Evolutionary conservation across 2,888 invertebrate genomes (phyloP).

Genomic region (Philereme transversata): DNA sequence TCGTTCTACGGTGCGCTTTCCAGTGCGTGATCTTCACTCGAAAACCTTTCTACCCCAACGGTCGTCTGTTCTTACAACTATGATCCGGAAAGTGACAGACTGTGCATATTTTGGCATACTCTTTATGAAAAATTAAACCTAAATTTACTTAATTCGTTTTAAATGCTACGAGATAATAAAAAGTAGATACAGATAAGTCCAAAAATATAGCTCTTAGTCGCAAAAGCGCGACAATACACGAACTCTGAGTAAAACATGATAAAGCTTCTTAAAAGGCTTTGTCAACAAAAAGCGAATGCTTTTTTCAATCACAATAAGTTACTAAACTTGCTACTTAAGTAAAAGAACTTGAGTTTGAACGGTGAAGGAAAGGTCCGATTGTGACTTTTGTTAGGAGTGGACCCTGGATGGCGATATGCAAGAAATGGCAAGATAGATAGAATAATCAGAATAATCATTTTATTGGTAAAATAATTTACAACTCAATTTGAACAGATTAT

Average conservation of each 20-base stretch:
- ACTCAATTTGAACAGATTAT: too few relatives aligned
- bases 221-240: constrained; percentile 11
- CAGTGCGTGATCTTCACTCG: too few relatives aligned
- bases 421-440: constrained; percentile 4
- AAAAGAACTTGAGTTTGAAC: constrained; percentile 27
- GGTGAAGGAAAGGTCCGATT: constrained; percentile 22
- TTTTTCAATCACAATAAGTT: constrained; percentile 42
- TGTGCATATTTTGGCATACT: too few relatives aligned
- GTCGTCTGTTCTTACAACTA: too few relatives aligned
- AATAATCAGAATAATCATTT: not conserved
- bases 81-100: too few relatives aligned
- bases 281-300: constrained; percentile 27
- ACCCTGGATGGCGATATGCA: constrained; percentile 29
- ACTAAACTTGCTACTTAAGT: constrained; percentile 43
- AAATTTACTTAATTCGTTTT: too few relatives aligned
- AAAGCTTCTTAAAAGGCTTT: constrained; percentile 26
- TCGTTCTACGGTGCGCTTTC: too few relatives aligned
- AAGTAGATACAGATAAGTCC: too few relatives aligned
- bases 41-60: too few relatives aligned
- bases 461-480: not conserved
- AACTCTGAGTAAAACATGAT: not conserved
- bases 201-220: too few relatives aligned
- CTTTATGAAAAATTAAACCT: too few relatives aligned
- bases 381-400: constrained; percentile 38
- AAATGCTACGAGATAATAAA: too few relatives aligned